A percentile compares a stretch with the other conserved stretches of the same genome.
These are phyloP conservation scores for Drosophila punjabiensis DNA, from an alignment of 1,140 invertebrate species.

Conservation along the genomic window DNA sequence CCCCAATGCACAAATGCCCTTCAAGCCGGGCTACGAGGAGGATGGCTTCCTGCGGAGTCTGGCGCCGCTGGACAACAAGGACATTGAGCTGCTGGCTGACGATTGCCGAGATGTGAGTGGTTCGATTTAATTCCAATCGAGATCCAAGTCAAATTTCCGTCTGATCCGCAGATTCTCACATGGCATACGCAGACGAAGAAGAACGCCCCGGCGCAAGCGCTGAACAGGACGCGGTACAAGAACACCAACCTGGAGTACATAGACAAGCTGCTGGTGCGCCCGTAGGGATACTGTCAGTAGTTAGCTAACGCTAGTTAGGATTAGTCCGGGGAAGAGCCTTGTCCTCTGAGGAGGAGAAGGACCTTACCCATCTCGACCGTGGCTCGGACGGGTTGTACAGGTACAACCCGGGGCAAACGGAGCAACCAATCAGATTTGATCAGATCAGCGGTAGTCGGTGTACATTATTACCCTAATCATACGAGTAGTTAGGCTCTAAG, in stretches of 20 bases:
- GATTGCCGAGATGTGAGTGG: conserved; percentile 90
- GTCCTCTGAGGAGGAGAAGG: neutral
- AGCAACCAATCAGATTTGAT: conserved; percentile 53
- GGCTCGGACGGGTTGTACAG: conserved; percentile 71
- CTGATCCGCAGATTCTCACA: conserved; percentile 89
- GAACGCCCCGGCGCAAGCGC: conserved; percentile 88
- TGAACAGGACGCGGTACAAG: conserved; percentile 88
- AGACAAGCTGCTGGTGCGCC: conserved; percentile 69
- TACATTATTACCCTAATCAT: conserved; percentile 42
- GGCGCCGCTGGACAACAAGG: conserved; percentile 88
- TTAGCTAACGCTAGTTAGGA: conserved; percentile 57
- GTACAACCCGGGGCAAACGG: conserved; percentile 64
- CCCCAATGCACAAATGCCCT: conserved; percentile 91
- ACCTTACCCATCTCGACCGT: conserved; percentile 53
- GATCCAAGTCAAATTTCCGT: neutral
- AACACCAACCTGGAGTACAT: conserved; percentile 88
- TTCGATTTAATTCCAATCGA: neutral
- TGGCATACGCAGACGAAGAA: conserved; percentile 96
- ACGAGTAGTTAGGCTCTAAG: conserved; percentile 69
- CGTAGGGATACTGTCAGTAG: conserved; percentile 56
- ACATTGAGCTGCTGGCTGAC: conserved; percentile 92
- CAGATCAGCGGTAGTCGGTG: conserved; percentile 40
- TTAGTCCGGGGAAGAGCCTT: conserved; percentile 6
- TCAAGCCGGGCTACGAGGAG: conserved; percentile 92
- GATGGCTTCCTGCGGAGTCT: conserved; percentile 93